Evolutionary conservation across 2,113 vertebrate species (phyloP), one percentile per base, ranked within the genome.

Genomic region (Ginglymostoma cirratum): DNA sequence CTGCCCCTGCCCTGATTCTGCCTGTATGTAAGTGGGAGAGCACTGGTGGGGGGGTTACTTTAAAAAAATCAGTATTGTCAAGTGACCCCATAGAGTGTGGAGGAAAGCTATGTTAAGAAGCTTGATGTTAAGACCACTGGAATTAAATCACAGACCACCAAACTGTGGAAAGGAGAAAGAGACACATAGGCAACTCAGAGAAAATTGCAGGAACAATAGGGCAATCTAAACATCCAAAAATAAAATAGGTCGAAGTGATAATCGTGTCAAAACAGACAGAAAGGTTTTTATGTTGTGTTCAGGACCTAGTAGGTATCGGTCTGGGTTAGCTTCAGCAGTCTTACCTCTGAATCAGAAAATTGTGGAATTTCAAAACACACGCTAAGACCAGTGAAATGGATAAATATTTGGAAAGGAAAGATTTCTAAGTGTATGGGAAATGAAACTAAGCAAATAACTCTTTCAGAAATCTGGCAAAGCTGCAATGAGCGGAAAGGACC

Each of bases 401-500:
- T 65, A 65, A 61, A 92, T 92, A 92, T 92, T 92, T 92, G 17
- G 15, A 92, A 61, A n/a, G 87, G 61, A 92, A 92, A 65, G 15
- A n/a, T 65, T 92, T 65, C 61, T 76, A 90, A 90, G 10, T 90
- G 34, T 55, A 38, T 23, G 55, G 89, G 48, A 65, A 34, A 90
- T 34, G 52, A 30, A 30, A 66, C 89, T 92, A 38, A n/a, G 61
- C 55, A 17, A 61, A 89, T 89, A 89, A 89, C 23, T 45, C 48
- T 30, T 89, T 61, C 48, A 34, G 3, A 89, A 89, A 55, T 89
- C 52, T 55, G 86, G 48, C 48, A 15, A 52, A 34, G 27, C 24
- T 89, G 48, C 86, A 61, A 5, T 89, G 86, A 48, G 27, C 27
- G 14, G 8, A 89, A 89, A 34, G 48, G 52, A 12, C 48, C 55